phyloP scores from a whole-genome alignment of 64 coral and sea anemone species.

The Catalaphyllia jardinei region DNA sequence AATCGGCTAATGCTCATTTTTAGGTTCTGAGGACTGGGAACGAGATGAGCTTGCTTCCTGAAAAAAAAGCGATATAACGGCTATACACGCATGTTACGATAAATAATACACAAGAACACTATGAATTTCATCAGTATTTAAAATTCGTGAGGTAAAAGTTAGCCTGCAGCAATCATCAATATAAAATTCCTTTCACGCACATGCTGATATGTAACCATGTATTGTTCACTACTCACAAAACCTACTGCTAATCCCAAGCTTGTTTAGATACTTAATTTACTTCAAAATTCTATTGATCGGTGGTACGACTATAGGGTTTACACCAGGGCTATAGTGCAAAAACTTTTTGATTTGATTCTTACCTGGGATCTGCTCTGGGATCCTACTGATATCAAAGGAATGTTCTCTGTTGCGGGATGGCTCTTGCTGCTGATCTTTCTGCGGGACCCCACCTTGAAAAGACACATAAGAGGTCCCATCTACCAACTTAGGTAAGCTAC shows the following conservation, averaged over 20 bases:
- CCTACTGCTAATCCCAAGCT: too few relatives aligned
- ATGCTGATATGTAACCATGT: too few relatives aligned
- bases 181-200: too few relatives aligned
- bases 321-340: background rate
- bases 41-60: slow-evolving; percentile 4
- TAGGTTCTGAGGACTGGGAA: background rate
- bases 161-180: too few relatives aligned
- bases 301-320: too few relatives aligned
- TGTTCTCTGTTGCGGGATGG: background rate
- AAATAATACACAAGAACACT: too few relatives aligned
- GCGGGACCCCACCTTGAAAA: slow-evolving; percentile 9
- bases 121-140: too few relatives aligned
- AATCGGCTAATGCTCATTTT: background rate
- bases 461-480: background rate
- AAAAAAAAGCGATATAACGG: background rate
- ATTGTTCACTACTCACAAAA: too few relatives aligned
- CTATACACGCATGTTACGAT: too few relatives aligned
- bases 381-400: slow-evolving; percentile 34
- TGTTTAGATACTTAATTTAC: too few relatives aligned
- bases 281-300: too few relatives aligned
- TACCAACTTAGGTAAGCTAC: background rate
- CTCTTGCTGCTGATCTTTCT: slow-evolving; percentile 41
- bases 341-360: background rate
- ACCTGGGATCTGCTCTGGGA: slow-evolving; percentile 5
- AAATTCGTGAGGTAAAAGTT: too few relatives aligned